These are phyloP conservation scores for Athene noctua DNA, from an alignment of 2,113 vertebrate genomes.

Conservation along the genomic window DNA sequence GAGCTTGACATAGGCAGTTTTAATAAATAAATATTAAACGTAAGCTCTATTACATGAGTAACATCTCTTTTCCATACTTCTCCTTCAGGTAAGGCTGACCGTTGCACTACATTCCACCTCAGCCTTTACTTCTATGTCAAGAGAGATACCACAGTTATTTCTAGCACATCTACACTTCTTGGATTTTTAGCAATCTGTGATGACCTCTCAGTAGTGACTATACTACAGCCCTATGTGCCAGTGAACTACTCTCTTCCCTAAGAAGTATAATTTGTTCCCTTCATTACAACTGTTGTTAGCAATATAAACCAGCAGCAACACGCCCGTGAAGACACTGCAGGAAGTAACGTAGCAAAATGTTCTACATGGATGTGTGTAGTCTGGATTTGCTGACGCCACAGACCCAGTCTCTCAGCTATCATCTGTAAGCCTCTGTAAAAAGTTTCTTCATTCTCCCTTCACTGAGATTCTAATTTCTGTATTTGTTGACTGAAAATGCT, in stretches of 20 bases:
- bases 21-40: neutral
- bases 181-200: neutral
- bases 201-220: neutral
- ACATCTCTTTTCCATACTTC: neutral
- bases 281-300: neutral
- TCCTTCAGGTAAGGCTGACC: neutral
- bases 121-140: neutral
- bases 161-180: neutral
- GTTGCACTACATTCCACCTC: neutral
- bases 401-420: neutral
- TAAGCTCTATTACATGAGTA: neutral
- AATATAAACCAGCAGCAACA: neutral
- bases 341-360: neutral
- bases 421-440: neutral
- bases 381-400: neutral
- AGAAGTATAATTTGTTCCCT: constrained; percentile 10
- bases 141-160: neutral
- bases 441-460: neutral
- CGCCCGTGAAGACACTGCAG: neutral
- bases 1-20: neutral
- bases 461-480: neutral
- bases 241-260: neutral
- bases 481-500: neutral
- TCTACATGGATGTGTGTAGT: neutral
- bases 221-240: neutral